These are phyloP conservation scores for Globodera ellingtonae DNA, from an alignment of 1,140 invertebrate genomes.

Conservation along the genomic window DNA sequence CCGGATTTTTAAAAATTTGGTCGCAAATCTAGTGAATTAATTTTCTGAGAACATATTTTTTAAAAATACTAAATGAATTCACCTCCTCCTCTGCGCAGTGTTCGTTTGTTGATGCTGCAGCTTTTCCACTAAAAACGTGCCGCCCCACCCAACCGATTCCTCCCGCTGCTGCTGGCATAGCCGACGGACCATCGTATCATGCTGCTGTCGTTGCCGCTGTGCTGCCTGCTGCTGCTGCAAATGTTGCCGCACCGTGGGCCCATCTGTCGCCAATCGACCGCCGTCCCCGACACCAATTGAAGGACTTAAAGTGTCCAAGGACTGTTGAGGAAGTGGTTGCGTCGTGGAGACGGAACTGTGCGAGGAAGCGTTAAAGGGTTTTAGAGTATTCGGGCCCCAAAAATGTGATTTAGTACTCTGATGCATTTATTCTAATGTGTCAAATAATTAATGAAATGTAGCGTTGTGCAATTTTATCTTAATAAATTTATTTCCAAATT, in stretches of 20 bases:
- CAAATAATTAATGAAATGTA: too few species aligned
- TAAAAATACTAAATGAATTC: neutral
- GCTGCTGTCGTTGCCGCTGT: slow-evolving; percentile 38
- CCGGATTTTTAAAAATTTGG: too few species aligned
- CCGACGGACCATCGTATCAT: slow-evolving; percentile 20
- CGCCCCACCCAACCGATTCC: neutral
- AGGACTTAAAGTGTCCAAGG: neutral
- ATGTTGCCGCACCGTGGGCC: slow-evolving; percentile 38
- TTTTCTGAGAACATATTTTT: too few species aligned
- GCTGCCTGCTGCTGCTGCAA: slow-evolving; percentile 38
- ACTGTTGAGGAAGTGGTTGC: neutral
- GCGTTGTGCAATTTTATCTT: too few species aligned
- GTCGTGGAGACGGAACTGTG: neutral
- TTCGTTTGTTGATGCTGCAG: neutral
- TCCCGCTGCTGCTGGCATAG: neutral
- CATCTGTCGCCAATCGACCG: slow-evolving; percentile 26
- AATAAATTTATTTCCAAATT: neutral
- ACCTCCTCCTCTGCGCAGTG: neutral
- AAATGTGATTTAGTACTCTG: too few species aligned
- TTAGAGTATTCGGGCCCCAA: too few species aligned
- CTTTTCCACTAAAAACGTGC: neutral
- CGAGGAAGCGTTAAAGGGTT: too few species aligned
- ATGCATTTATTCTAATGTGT: too few species aligned
- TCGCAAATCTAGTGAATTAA: too few species aligned
- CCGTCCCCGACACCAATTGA: slow-evolving; percentile 18